phyloP scores from a whole-genome alignment of 2,888 invertebrate genomes.

The Apoda limacodes region DNA sequence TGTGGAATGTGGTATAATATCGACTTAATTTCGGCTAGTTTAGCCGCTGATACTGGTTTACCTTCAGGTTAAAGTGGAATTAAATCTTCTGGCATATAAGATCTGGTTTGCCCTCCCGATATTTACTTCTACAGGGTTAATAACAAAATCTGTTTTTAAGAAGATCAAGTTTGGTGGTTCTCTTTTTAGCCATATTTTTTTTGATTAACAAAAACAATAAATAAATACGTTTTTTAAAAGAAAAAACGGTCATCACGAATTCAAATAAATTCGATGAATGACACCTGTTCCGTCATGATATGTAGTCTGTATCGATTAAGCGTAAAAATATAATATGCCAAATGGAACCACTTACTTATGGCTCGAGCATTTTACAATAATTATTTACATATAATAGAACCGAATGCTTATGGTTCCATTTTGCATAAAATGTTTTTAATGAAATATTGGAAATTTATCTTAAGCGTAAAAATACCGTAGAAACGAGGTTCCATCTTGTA shows the following conservation, averaged over 20 bases:
- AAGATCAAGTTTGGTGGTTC: constrained; percentile 10
- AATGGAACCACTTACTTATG: constrained; percentile 13
- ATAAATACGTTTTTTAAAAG: too few relatives aligned
- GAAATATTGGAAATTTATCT: constrained; percentile 9
- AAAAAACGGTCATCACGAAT: constrained; percentile 13
- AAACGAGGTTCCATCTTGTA: constrained; percentile 9
- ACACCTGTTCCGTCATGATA: constrained; percentile 1
- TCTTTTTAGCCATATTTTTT: constrained; percentile 9
- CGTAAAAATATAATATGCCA: constrained; percentile 9
- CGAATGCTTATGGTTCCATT: constrained; percentile 12
- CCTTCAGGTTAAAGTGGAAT: too few relatives aligned
- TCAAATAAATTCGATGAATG: constrained; percentile 9
- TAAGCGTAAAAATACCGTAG: constrained; percentile 6
- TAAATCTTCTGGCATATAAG: too few relatives aligned
- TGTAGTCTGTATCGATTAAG: constrained; percentile 6
- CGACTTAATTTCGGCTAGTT: too few relatives aligned
- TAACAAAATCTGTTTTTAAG: constrained; percentile 10
- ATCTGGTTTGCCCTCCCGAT: constrained; percentile 14
- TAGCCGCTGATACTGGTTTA: too few relatives aligned
- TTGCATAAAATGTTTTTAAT: too few relatives aligned
- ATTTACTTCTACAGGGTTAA: constrained; percentile 9
- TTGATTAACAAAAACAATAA: too few relatives aligned
- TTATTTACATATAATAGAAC: constrained; percentile 16
- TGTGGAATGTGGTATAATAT: too few relatives aligned
- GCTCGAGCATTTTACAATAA: constrained; percentile 12